Conservation (phyloP, 2,888 invertebrate species). For the Acrocyrtus sp. region DNA sequence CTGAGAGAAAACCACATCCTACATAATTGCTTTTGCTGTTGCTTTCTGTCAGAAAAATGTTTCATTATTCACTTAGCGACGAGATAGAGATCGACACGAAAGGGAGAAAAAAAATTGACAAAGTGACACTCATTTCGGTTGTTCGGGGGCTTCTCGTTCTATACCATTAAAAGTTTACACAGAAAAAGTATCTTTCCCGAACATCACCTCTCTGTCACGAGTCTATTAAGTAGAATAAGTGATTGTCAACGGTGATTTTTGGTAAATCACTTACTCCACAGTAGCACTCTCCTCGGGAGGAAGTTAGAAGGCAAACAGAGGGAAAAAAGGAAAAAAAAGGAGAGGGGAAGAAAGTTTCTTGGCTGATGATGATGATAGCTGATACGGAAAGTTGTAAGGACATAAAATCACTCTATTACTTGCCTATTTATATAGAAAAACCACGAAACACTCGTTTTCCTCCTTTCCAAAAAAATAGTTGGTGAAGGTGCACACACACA, state of each 20-base stretch:
- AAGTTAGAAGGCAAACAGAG: constrained; percentile 30
- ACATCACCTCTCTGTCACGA: constrained; percentile 20
- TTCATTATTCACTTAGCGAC: too few species aligned
- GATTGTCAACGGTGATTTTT: constrained; percentile 40
- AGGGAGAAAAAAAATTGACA: too few species aligned
- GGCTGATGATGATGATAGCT: background rate
- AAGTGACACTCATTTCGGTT: too few species aligned
- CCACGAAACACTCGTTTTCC: background rate
- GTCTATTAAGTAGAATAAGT: constrained; percentile 34
- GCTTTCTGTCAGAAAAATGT: too few species aligned
- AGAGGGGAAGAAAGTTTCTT: constrained; percentile 12
- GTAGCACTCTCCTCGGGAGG: background rate
- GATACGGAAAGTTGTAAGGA: constrained; percentile 19
- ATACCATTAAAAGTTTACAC: too few species aligned
- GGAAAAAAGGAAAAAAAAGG: constrained; percentile 6
- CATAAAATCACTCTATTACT: constrained; percentile 44
- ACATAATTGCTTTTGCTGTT: too few species aligned
- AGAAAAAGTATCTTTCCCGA: too few species aligned
- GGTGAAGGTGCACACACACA: too few species aligned
- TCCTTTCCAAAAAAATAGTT: background rate
- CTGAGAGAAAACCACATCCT: too few species aligned
- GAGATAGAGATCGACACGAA: too few species aligned
- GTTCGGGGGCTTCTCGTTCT: too few species aligned
- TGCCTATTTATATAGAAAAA: background rate
- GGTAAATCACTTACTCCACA: constrained; percentile 32